These are phyloP conservation scores for Eulemur albifrons DNA, from an alignment of 2,797 vertebrate species.

Conservation along the genomic window DNA sequence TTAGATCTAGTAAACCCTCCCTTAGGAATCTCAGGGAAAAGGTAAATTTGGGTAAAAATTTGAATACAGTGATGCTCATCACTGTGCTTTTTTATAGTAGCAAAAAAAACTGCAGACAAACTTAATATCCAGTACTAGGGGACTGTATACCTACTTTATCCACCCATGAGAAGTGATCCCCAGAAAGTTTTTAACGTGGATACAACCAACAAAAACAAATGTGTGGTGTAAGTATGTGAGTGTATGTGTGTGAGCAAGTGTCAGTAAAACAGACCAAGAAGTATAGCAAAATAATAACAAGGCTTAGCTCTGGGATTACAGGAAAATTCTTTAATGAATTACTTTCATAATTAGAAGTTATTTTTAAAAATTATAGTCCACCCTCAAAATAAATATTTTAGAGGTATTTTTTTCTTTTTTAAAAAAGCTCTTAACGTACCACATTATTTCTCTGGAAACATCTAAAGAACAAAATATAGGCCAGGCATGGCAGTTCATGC, in stretches of 20 bases:
- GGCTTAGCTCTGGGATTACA: background rate
- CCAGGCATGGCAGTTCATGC: background rate
- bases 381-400: slow-evolving; percentile 21
- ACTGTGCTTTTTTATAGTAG: background rate
- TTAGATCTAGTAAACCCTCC: background rate
- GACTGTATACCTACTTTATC: background rate
- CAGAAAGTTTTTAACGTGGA: background rate
- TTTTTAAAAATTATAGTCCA: background rate
- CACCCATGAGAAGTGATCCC: background rate
- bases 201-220: background rate
- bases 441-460: slow-evolving; percentile 17
- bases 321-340: background rate
- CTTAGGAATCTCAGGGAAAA: background rate
- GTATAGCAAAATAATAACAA: background rate
- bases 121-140: background rate
- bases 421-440: background rate
- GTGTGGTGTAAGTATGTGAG: background rate
- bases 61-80: background rate
- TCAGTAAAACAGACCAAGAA: background rate
- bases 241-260: background rate
- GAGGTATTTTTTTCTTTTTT: background rate
- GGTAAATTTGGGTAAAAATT: background rate
- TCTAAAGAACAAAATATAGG: background rate
- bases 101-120: background rate
- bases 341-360: background rate